Evolutionary conservation across 2,888 invertebrate genomes (phyloP).

Genomic region (Entomobrya proxima): DNA sequence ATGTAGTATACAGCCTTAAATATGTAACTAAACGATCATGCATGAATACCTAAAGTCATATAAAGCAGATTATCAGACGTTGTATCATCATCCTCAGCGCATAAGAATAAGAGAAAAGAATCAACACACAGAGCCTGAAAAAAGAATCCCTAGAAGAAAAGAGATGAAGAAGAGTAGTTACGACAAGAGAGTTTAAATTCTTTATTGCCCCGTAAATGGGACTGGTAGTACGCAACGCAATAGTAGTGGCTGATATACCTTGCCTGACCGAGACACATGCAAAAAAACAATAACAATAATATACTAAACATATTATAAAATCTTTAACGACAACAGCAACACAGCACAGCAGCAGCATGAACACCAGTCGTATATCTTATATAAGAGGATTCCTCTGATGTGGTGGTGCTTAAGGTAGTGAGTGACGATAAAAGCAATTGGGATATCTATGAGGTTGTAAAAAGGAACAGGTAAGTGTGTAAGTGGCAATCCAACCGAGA

Average conservation of each 20-base stretch:
- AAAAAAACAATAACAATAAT: slow-evolving; percentile 44
- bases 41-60: slow-evolving; percentile 36
- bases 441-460: slow-evolving; percentile 48
- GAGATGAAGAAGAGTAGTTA: slow-evolving; percentile 57
- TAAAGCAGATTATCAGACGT: slow-evolving; percentile 11
- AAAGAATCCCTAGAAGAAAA: slow-evolving; percentile 17
- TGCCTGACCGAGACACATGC: slow-evolving; percentile 19
- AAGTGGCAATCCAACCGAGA: slow-evolving; percentile 51
- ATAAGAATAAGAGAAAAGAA: slow-evolving; percentile 13
- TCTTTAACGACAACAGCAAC: slow-evolving; percentile 22
- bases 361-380: slow-evolving; percentile 35
- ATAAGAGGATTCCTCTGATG: slow-evolving; percentile 9
- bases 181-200: slow-evolving; percentile 62
- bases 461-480: slow-evolving; percentile 47
- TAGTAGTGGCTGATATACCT: slow-evolving; percentile 23
- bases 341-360: slow-evolving; percentile 9
- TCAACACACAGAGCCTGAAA: neutral
- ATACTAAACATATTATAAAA: slow-evolving; percentile 44
- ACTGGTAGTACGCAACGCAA: slow-evolving; percentile 37
- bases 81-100: neutral
- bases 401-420: slow-evolving; percentile 35
- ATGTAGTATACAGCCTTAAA: slow-evolving; percentile 11
- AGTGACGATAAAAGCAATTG: slow-evolving; percentile 57
- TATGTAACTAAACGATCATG: slow-evolving; percentile 48
- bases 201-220: slow-evolving; percentile 62